Conservation (phyloP, 2,113 vertebrate species). For the Callipepla californica region DNA sequence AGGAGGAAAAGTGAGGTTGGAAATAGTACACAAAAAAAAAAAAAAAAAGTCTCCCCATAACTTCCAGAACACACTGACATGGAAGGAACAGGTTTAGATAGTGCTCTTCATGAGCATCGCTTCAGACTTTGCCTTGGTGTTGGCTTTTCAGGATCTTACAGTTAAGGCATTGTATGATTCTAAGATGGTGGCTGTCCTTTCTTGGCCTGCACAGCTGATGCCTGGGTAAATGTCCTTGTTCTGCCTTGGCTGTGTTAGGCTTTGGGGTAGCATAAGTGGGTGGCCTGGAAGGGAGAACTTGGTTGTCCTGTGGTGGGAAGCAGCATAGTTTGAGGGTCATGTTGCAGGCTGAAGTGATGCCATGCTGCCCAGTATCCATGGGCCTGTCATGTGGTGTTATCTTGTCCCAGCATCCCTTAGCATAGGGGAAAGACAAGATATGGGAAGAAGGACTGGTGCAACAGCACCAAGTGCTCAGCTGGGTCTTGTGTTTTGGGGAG, state of each 20-base stretch:
- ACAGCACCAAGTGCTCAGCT: neutral
- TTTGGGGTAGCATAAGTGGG: neutral
- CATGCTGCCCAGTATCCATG: neutral
- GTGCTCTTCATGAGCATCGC: fast-evolving
- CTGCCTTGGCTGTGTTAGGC: neutral
- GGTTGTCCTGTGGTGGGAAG: neutral
- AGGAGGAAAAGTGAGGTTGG: neutral
- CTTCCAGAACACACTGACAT: fast-evolving
- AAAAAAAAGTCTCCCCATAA: fast-evolving
- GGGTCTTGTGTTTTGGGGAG: neutral
- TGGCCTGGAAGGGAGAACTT: fast-evolving
- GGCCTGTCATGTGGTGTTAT: fast-evolving
- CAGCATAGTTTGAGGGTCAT: fast-evolving
- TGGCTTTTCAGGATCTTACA: neutral
- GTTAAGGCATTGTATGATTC: neutral
- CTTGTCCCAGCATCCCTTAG: neutral
- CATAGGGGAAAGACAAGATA: fast-evolving
- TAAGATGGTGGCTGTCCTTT: neutral
- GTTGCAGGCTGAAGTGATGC: neutral
- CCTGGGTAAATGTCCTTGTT: neutral
- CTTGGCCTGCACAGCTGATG: neutral
- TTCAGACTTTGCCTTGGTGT: neutral
- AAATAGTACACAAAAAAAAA: neutral
- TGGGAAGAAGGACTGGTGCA: neutral
- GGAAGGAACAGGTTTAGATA: neutral